Base-by-base conservation (phyloP, 1,140 invertebrate species). In the Gonatopus flavifemur region DNA sequence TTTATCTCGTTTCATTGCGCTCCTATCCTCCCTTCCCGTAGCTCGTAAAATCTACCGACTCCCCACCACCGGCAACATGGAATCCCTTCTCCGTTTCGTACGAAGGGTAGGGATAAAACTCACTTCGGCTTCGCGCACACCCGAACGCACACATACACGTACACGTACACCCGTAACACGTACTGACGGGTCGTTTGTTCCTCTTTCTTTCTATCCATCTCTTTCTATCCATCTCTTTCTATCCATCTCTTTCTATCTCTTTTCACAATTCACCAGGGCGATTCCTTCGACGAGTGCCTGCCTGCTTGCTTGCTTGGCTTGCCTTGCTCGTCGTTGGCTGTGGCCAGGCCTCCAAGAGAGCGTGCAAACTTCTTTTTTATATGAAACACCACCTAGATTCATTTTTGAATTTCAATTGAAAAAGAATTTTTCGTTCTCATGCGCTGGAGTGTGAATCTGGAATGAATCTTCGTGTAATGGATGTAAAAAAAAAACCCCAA, bases 341-440 rank as follows among this genome's bases (percentile, higher is more conserved):
- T 53, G 61, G 57, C n/a, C n/a, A n/a, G n/a, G n/a, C n/a, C n/a
- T n/a, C 36, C 45, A 45, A 64, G 53, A 66, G 55, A 62, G 49
- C 56, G 65, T 64, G 60, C 64, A 58, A 65, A 65, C 46, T 61
- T 40, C 58, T 52, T 15, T 48, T 52, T 60, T 48, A 49, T 40
- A 64, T 64, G 62, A 65, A 65, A 64, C 64, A 65, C n/a, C 63
- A 64, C 44, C 52, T 58, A 44, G 53, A 49, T 55, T 25, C n/a
- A n/a, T n/a, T n/a, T n/a, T n/a, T n/a, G n/a, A n/a, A n/a, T n/a
- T n/a, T n/a, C n/a, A n/a, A n/a, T n/a, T n/a, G n/a, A n/a, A n/a
- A n/a, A n/a, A n/a, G n/a, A n/a, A n/a, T n/a, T n/a, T n/a, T n/a
- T n/a, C n/a, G n/a, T n/a, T n/a, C n/a, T n/a, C n/a, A n/a, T n/a